phyloP scores from a whole-genome alignment of 2,888 invertebrate genomes.

The Escarpia spicata region DNA sequence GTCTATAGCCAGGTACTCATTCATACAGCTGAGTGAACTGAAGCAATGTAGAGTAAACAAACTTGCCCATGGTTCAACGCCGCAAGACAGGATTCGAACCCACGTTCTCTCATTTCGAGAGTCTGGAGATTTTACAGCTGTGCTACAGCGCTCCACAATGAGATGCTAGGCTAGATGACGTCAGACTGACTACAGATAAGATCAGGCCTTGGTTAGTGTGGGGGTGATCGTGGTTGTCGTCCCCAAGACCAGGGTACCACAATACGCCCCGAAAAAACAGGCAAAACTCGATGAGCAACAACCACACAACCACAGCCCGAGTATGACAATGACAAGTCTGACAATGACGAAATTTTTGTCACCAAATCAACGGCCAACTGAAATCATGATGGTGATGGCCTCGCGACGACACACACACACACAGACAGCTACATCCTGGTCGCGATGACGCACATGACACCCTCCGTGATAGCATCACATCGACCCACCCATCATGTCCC shows the following conservation, averaged over 20 bases:
- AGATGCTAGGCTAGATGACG: too few relatives aligned
- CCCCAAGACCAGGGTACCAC: not conserved
- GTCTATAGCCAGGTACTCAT: too few relatives aligned
- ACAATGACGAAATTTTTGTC: not conserved
- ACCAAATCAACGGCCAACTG: not conserved
- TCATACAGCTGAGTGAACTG: too few relatives aligned
- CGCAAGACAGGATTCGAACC: too few relatives aligned
- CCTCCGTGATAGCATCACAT: not conserved
- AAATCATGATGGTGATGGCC: not conserved
- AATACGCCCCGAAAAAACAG: not conserved
- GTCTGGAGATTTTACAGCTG: too few relatives aligned
- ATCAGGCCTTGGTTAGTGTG: not conserved
- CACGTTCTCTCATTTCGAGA: too few relatives aligned
- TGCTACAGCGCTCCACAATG: too few relatives aligned
- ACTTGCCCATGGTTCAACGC: too few relatives aligned
- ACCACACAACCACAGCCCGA: not conserved
- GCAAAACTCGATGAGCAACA: not conserved
- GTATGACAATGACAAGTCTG: not conserved
- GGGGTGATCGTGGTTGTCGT: not conserved
- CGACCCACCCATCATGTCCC: not conserved
- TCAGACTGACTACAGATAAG: too few relatives aligned
- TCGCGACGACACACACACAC: not conserved
- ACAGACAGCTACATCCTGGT: not conserved
- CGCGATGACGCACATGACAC: not conserved
- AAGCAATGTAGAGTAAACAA: too few relatives aligned